Evolutionary conservation across 2,888 invertebrate species (phyloP).

Genomic region (Campoletis raptor): DNA sequence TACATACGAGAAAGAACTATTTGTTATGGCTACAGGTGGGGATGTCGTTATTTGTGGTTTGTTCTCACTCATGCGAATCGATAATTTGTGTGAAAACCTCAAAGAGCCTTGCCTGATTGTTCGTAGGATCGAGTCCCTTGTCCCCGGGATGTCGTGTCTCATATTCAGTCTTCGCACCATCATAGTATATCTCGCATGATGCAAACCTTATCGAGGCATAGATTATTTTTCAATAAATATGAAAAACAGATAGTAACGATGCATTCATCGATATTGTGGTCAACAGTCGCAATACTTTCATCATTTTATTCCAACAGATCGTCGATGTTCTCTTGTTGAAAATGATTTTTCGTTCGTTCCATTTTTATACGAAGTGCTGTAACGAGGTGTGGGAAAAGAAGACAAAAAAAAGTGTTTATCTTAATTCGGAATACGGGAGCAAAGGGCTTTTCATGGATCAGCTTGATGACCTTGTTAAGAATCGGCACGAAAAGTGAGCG

Average conservation of each 20-base stretch:
- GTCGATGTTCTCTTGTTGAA: not conserved
- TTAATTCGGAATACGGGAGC: not conserved
- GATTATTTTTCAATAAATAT: not conserved
- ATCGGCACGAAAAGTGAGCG: slow-evolving; percentile 15
- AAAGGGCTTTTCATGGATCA: slow-evolving; percentile 1
- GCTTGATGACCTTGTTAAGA: not conserved
- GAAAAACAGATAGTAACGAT: not conserved
- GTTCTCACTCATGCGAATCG: slow-evolving; percentile 67
- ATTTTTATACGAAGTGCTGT: slow-evolving; percentile 2
- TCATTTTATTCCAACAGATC: slow-evolving; percentile 14
- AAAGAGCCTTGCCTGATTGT: slow-evolving; percentile 66
- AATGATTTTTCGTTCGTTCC: not conserved
- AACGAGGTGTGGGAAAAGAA: not conserved
- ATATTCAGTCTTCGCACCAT: slow-evolving; percentile 30
- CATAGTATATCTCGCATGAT: not conserved
- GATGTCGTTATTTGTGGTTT: slow-evolving; percentile 47
- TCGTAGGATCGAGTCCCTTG: slow-evolving; percentile 56
- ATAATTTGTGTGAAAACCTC: slow-evolving; percentile 56
- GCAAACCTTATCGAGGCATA: slow-evolving; percentile 12
- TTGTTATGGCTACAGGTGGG: slow-evolving; percentile 60
- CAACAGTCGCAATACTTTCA: not conserved
- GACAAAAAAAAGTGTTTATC: slow-evolving; percentile 2
- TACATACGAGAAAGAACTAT: slow-evolving; percentile 14
- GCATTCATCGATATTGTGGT: not conserved
- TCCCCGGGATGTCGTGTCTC: slow-evolving; percentile 54